These are phyloP conservation scores for Lateolabrax maculatus DNA, from an alignment of 2,797 vertebrate genomes.

Conservation along the genomic window DNA sequence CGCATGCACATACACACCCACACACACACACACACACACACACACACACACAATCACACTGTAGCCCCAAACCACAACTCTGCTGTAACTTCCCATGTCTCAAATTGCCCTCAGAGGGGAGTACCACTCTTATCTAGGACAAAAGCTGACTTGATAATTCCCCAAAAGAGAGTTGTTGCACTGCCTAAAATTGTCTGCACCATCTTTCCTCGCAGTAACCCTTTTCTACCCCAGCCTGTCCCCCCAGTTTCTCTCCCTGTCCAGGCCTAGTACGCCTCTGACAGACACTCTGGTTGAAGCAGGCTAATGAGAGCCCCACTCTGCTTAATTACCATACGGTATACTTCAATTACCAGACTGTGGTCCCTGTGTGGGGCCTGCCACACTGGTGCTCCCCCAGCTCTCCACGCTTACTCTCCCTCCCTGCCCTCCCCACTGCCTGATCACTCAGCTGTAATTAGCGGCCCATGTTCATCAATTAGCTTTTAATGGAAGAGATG, in stretches of 20 bases:
- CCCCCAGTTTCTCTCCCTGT: slow-evolving; percentile 23
- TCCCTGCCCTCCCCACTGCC: slow-evolving; percentile 64
- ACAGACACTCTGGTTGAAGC: slow-evolving; percentile 74
- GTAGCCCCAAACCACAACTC: slow-evolving; percentile 75
- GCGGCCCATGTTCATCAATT: slow-evolving; percentile 85
- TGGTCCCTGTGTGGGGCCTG: slow-evolving; percentile 75
- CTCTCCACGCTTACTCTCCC: slow-evolving; percentile 61
- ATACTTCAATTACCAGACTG: slow-evolving; percentile 83
- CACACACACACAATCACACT: slow-evolving; percentile 32
- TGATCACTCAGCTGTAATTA: slow-evolving; percentile 82
- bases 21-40: slow-evolving; percentile 35
- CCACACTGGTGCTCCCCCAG: slow-evolving; percentile 67
- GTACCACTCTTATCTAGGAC: slow-evolving; percentile 80
- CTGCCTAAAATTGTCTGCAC: slow-evolving; percentile 62
- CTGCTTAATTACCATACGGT: slow-evolving; percentile 83
- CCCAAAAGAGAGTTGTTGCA: slow-evolving; percentile 73
- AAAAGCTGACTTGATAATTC: slow-evolving; percentile 81
- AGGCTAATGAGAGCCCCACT: slow-evolving; percentile 82
- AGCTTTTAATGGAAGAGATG: slow-evolving; percentile 81
- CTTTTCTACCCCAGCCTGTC: not conserved
- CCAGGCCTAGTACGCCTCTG: slow-evolving; percentile 55
- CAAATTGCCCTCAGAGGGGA: slow-evolving; percentile 78
- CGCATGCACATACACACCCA: slow-evolving; percentile 15
- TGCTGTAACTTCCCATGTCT: slow-evolving; percentile 75
- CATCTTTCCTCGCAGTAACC: slow-evolving; percentile 48